Conservation (phyloP, 2,888 invertebrate genomes). For the Ceriagrion tenellum region DNA sequence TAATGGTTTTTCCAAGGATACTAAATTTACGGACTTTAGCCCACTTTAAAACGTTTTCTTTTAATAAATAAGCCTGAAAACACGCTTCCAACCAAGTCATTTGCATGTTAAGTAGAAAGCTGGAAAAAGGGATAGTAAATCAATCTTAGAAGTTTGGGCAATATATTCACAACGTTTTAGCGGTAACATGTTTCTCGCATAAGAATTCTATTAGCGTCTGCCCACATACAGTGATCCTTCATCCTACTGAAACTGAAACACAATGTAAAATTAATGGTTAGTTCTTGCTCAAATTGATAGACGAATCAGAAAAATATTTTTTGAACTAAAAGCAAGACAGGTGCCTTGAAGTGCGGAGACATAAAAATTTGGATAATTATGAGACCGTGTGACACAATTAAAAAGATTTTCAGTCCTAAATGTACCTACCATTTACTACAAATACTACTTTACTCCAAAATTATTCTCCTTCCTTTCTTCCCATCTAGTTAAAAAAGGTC, state of each 20-base stretch:
- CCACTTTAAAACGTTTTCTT: neutral
- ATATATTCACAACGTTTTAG: constrained; percentile 29
- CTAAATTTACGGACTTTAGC: neutral
- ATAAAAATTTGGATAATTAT: no score
- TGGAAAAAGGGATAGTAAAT: neutral
- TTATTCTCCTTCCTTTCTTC: no score
- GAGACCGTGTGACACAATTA: no score
- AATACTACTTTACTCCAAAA: no score
- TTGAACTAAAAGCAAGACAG: no score
- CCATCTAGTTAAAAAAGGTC: no score
- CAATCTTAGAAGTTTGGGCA: constrained; percentile 9
- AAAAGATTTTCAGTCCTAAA: no score
- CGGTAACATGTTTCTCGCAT: neutral
- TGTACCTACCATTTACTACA: no score
- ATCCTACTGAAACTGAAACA: neutral
- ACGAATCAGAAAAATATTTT: no score
- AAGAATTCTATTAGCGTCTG: constrained; percentile 46
- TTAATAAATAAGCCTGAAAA: neutral
- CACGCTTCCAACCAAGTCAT: neutral
- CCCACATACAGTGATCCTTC: constrained; percentile 29
- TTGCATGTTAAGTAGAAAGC: constrained; percentile 22
- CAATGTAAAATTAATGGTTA: no score
- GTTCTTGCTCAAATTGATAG: no score
- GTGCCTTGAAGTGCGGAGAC: no score
- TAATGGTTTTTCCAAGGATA: neutral